A percentile compares a stretch with the other conserved stretches of the same genome.
phyloP scores from a whole-genome alignment of 1,140 invertebrate genomes.

The Galleria mellonella region DNA sequence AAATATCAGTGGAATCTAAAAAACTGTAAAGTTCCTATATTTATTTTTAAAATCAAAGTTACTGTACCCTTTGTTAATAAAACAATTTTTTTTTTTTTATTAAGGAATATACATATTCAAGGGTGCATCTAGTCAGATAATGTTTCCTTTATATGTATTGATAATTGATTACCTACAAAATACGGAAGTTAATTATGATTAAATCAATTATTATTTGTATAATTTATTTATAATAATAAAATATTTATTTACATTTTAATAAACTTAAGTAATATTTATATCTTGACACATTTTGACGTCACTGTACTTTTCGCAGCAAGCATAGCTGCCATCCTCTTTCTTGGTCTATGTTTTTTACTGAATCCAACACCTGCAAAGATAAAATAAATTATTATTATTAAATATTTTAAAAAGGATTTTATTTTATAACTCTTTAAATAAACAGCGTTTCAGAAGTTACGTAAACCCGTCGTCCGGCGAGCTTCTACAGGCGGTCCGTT shows the following conservation, averaged over 20 bases:
- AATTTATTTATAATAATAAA: not conserved
- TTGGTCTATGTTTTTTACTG: conserved; percentile 60
- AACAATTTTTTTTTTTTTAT: not conserved
- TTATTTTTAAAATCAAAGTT: conserved; percentile 16
- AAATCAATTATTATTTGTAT: too few species aligned
- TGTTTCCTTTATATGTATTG: not conserved
- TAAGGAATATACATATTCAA: too few species aligned
- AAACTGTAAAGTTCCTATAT: conserved; percentile 31
- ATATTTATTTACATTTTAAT: conserved; percentile 21
- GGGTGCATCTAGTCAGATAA: conserved; percentile 6
- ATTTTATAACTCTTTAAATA: not conserved
- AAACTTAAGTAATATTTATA: conserved; percentile 23
- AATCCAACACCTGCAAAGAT: conserved; percentile 54
- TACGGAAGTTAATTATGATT: too few species aligned
- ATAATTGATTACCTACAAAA: too few species aligned
- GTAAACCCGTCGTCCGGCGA: too few species aligned
- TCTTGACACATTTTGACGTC: conserved; percentile 28
- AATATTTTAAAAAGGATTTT: too few species aligned
- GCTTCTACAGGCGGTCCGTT: too few species aligned
- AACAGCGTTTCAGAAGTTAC: not conserved
- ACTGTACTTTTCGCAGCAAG: conserved; percentile 21
- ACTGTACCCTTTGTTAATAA: not conserved
- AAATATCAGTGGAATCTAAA: conserved; percentile 7
- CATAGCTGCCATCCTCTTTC: conserved; percentile 49
- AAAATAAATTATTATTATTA: conserved; percentile 5